These are phyloP conservation scores for Abscondita cerata DNA, from an alignment of 2,888 invertebrate species.

Conservation along the genomic window DNA sequence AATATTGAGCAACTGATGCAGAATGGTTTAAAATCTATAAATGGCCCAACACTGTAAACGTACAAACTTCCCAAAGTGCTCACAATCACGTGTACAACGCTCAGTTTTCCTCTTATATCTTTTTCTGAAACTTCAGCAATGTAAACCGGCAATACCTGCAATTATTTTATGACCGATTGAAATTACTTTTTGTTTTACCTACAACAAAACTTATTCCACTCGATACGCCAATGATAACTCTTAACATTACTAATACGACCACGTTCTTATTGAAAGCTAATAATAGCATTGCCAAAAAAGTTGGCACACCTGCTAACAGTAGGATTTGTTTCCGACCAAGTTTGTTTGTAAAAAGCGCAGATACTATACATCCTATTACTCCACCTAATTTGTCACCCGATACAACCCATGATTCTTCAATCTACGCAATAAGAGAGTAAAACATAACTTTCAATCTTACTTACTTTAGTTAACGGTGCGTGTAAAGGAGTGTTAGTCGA, in stretches of 20 bases:
- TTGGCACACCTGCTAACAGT: slow-evolving; percentile 61
- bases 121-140: slow-evolving; percentile 64
- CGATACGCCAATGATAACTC: slow-evolving; percentile 56
- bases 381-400: background rate
- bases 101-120: slow-evolving; percentile 59
- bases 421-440: background rate
- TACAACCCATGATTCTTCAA: background rate
- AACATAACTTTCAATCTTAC: background rate
- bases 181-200: slow-evolving; percentile 46
- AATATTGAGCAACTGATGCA: slow-evolving; percentile 50
- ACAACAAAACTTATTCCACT: slow-evolving; percentile 62
- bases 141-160: slow-evolving; percentile 62
- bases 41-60: slow-evolving; percentile 55
- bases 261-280: slow-evolving; percentile 46
- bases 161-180: background rate
- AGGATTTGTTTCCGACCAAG: slow-evolving; percentile 65
- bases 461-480: background rate
- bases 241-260: slow-evolving; percentile 65
- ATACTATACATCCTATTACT: slow-evolving; percentile 36
- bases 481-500: slow-evolving; percentile 1
- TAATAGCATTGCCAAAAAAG: slow-evolving; percentile 62
- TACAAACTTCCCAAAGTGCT: slow-evolving; percentile 55
- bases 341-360: slow-evolving; percentile 64
- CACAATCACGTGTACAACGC: slow-evolving; percentile 50
- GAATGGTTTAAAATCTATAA: slow-evolving; percentile 53